Conservation (phyloP, 1,140 invertebrate genomes). For the Solenopsis invicta region DNA sequence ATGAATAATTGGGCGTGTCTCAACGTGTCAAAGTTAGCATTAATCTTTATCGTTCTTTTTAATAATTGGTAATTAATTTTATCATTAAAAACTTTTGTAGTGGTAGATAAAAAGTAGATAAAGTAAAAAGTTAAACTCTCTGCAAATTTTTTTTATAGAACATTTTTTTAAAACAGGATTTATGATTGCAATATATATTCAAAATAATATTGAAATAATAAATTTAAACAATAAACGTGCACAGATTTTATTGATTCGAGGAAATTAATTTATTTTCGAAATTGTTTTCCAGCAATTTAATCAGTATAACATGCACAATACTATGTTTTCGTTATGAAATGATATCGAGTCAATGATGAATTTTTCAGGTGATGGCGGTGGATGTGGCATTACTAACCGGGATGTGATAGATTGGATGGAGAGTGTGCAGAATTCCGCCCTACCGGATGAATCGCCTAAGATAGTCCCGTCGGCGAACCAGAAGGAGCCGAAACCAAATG, state of each 20-base stretch:
- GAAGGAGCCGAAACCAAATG: conserved; percentile 74
- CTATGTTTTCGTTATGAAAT: neutral
- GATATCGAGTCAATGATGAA: neutral
- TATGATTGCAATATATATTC: neutral
- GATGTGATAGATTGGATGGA: conserved; percentile 97
- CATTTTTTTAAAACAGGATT: neutral
- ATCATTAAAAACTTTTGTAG: neutral
- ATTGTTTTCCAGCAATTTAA: neutral
- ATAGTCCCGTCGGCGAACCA: conserved; percentile 83
- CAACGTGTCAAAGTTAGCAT: neutral
- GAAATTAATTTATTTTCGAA: neutral
- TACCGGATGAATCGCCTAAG: conserved; percentile 87
- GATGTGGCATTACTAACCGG: conserved; percentile 94
- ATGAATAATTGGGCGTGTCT: neutral
- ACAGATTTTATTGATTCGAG: too few relatives aligned
- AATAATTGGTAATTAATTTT: neutral
- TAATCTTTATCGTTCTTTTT: neutral
- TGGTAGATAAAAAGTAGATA: neutral
- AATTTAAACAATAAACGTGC: neutral
- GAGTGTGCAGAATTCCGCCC: conserved; percentile 94
- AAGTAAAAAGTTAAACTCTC: neutral
- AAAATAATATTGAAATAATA: neutral
- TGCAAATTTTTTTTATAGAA: neutral
- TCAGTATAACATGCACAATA: neutral
- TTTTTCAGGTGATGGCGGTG: conserved; percentile 91